Evolutionary conservation across 35 echinoderm and acorn worm species (phyloP).

Genomic region (Eucidaris tribuloides): DNA sequence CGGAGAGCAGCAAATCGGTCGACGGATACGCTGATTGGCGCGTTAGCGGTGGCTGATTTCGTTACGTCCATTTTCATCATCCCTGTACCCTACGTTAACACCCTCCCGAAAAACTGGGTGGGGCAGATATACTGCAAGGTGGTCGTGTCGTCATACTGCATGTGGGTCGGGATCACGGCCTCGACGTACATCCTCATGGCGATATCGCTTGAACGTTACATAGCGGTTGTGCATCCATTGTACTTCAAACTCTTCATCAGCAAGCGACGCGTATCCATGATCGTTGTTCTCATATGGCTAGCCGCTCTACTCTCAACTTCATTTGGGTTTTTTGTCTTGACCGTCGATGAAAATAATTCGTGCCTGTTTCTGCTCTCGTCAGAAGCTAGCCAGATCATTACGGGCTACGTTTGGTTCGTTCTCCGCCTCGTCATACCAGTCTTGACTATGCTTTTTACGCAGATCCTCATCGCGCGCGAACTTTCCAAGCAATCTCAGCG

Average conservation of each 20-base stretch:
- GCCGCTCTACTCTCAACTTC: constrained; percentile 16
- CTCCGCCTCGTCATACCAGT: constrained; percentile 45
- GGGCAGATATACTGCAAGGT: constrained; percentile 57
- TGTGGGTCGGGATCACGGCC: constrained; percentile 49
- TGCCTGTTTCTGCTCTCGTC: background rate
- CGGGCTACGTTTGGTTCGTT: constrained; percentile 14
- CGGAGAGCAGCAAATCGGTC: background rate
- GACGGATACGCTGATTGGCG: constrained; percentile 31
- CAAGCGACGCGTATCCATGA: constrained; percentile 30
- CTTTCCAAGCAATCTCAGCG: constrained; percentile 16
- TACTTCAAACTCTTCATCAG: constrained; percentile 22
- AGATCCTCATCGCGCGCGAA: constrained; percentile 2
- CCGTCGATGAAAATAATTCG: background rate
- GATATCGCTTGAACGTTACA: constrained; percentile 54
- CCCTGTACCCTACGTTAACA: constrained; percentile 20
- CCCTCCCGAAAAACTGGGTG: background rate
- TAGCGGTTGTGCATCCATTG: constrained; percentile 51
- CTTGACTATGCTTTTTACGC: constrained; percentile 36
- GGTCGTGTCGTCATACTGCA: constrained; percentile 5
- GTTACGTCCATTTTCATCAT: constrained; percentile 43
- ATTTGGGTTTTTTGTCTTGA: background rate
- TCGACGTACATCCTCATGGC: constrained; percentile 38
- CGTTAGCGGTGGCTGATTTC: constrained; percentile 51
- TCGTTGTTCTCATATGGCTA: constrained; percentile 24
- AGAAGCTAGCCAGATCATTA: background rate